Evolutionary conservation across 2,113 vertebrate species (phyloP).

Genomic region (Indicator maculatus): DNA sequence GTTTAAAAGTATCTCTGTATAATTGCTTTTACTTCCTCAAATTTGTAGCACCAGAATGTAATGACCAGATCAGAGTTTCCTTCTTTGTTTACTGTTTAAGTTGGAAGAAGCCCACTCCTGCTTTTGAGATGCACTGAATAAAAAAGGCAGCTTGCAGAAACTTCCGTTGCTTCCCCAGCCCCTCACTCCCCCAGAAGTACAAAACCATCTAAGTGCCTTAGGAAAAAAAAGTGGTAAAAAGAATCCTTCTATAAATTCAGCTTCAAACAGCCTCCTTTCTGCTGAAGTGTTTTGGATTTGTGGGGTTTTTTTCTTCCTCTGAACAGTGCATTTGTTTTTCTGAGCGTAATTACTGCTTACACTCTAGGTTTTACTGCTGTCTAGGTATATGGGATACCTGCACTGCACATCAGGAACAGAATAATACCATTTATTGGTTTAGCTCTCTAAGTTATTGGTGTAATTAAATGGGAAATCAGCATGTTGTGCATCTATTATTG

Average conservation of each 20-base stretch:
- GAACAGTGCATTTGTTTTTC: neutral
- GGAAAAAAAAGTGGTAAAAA: neutral
- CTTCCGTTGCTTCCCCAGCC: neutral
- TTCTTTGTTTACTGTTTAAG: neutral
- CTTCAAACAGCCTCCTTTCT: neutral
- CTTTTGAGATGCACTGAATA: neutral
- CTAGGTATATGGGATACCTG: neutral
- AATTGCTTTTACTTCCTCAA: neutral
- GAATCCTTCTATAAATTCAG: neutral
- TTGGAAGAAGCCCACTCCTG: constrained; percentile 28
- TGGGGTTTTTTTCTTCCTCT: neutral
- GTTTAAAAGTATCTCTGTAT: neutral
- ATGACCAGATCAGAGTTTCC: neutral
- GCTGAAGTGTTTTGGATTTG: neutral
- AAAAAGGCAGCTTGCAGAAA: constrained; percentile 28
- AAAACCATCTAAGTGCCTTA: constrained; percentile 38
- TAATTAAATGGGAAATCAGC: constrained; percentile 20
- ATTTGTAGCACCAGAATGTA: neutral
- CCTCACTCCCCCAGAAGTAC: neutral
- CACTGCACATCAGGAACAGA: neutral
- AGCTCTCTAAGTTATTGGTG: neutral
- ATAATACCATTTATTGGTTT: neutral
- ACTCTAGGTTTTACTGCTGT: neutral
- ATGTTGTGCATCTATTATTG: neutral
- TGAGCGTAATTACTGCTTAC: neutral